Base-by-base conservation (phyloP, 2,888 invertebrate species). In the Conistra vaccinii region DNA sequence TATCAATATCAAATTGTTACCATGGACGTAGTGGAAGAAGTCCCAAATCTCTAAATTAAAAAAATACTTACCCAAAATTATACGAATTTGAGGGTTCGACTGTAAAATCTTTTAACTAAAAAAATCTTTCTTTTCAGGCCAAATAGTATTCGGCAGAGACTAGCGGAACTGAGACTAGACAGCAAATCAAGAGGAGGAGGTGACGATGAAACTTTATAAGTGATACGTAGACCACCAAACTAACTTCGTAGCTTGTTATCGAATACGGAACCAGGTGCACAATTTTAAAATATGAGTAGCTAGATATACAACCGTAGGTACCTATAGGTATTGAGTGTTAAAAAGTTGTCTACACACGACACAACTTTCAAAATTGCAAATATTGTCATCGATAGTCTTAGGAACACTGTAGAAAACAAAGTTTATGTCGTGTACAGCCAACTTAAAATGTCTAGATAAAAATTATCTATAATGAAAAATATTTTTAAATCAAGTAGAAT, bases 171-270 rank as follows among this genome's bases (percentile, higher is more conserved):
- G 74, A 92, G 95, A 84, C 89, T 95, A 81, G 95, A 96, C 87
- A 95, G 94, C 91, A 96, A 95, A 80, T 95, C 95, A 9, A 91
- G 95, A 81, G 95, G 95, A 6, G 94, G 95, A 68, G 95, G 95
- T 67, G 95, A 94, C 55, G 95, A 95, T 61, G 94, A 94, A 76
- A 92, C 92, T 4, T 86, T 92, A 85, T 94, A 93, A 93, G 77
- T 69, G 68, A 77, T 68, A 81, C 70, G 57, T 51, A 80, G 62
- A 77, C 61, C 76, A 74, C 74, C 69, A 69, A 79, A 70, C 60
- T 73, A 67, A 74, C 45, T 84, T 78, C 75, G 78, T 89, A 89
- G 86, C 75, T 88, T 88, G 85, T 65, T 88, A 89, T 80, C 86
- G 86, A 88, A 90, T 85, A 87, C 80, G 87, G 88, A 88, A 89